Conservation (phyloP, 2,888 invertebrate genomes). For the Drosophila engyochracea region DNA sequence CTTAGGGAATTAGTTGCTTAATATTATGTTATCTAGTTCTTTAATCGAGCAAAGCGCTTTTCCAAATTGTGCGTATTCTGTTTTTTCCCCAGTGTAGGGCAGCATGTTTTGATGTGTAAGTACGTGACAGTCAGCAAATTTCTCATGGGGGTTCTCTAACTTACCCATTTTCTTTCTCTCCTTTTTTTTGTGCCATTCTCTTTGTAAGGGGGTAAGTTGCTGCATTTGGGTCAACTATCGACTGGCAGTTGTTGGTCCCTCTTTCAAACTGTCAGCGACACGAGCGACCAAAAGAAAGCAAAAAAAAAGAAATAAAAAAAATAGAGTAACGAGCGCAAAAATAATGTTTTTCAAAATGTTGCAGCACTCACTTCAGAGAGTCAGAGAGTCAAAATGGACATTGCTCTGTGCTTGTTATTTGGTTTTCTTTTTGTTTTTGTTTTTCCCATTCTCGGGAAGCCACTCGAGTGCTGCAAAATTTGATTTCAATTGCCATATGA, state of each 20-base stretch:
- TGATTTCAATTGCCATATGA: conserved; percentile 74
- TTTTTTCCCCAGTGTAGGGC: conserved; percentile 10
- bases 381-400: conserved; percentile 30
- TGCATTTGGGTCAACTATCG: conserved; percentile 76
- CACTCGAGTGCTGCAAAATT: conserved; percentile 68
- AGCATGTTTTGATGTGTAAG: conserved; percentile 28
- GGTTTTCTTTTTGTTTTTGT: conserved; percentile 2
- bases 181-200: background rate
- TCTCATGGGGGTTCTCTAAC: background rate
- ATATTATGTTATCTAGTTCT: background rate
- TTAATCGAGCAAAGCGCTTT: background rate
- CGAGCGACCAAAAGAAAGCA: conserved; percentile 16
- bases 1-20: background rate
- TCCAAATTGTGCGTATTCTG: background rate
- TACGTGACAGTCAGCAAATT: conserved; percentile 59
- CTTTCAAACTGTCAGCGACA: conserved; percentile 64
- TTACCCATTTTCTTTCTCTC: background rate
- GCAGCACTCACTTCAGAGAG: conserved; percentile 51
- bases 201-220: conserved; percentile 2
- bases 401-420: conserved; percentile 25
- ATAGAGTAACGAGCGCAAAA: background rate
- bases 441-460: conserved; percentile 22
- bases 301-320: background rate
- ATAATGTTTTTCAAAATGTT: conserved; percentile 52
- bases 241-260: conserved; percentile 63